These are phyloP conservation scores for Drosophila eohydei DNA, from an alignment of 2,888 invertebrate species.

Conservation along the genomic window DNA sequence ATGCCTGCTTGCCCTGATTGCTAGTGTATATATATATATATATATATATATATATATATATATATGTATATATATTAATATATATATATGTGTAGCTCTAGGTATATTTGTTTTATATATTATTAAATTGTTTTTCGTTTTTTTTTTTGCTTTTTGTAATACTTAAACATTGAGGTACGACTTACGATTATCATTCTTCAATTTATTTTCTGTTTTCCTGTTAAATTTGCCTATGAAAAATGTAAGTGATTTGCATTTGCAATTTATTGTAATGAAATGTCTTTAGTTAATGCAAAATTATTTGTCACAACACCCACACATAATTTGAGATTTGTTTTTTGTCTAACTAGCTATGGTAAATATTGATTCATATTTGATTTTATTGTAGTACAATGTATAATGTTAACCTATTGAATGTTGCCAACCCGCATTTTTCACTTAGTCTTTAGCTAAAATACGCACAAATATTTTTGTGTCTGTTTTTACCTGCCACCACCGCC, in stretches of 20 bases:
- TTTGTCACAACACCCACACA: conserved; percentile 70
- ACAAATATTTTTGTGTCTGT: conserved; percentile 4
- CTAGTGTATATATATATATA: conserved; percentile 6
- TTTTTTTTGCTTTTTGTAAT: conserved; percentile 25
- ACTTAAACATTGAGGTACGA: conserved; percentile 77
- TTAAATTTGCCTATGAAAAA: conserved; percentile 30
- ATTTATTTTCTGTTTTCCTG: conserved; percentile 40
- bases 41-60: conserved; percentile 7
- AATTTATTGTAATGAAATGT: conserved; percentile 22
- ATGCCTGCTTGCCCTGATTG: conserved; percentile 20
- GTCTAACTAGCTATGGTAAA: conserved; percentile 64
- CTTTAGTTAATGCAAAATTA: conserved; percentile 59
- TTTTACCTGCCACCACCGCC: neutral
- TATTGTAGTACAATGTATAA: conserved; percentile 48
- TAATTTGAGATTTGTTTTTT: conserved; percentile 28
- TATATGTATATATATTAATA: neutral
- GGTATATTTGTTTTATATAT: conserved; percentile 34
- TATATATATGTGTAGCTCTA: conserved; percentile 8
- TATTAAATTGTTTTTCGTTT: neutral
- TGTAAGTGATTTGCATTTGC: conserved; percentile 36
- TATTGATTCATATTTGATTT: conserved; percentile 43
- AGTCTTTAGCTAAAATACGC: conserved; percentile 44
- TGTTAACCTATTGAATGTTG: conserved; percentile 75
- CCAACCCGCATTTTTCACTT: conserved; percentile 65
- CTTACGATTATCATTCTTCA: conserved; percentile 78